These are phyloP conservation scores for Fregata magnificens DNA, from an alignment of 2,113 vertebrate genomes.

Conservation along the genomic window DNA sequence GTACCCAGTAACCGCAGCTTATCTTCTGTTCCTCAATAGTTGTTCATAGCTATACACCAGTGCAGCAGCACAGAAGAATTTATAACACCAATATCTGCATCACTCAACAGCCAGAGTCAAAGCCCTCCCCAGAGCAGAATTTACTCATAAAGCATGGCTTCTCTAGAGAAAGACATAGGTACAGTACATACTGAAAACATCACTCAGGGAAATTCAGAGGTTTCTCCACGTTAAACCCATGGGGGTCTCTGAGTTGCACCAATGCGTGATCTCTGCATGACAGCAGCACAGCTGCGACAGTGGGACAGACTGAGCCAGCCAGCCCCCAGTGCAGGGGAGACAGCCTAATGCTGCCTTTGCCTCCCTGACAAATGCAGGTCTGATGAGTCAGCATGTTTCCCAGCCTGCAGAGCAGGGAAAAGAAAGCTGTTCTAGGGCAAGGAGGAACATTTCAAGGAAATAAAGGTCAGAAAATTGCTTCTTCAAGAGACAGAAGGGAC, in stretches of 20 bases:
- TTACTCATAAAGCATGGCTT: neutral
- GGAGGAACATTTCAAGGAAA: neutral
- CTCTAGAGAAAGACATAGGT: neutral
- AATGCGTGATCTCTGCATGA: neutral
- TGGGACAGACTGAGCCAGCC: neutral
- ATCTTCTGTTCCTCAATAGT: neutral
- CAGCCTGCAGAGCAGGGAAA: neutral
- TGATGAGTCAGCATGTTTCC: neutral
- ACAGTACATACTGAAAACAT: neutral
- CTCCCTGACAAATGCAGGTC: neutral
- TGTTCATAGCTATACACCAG: neutral
- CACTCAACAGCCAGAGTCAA: neutral
- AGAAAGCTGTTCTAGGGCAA: neutral
- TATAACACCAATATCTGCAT: neutral
- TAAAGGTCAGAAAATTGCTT: neutral
- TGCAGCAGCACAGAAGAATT: neutral
- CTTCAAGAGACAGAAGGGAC: neutral
- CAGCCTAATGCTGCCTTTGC: neutral
- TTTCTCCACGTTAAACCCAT: neutral
- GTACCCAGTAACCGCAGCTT: neutral
- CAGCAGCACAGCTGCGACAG: neutral
- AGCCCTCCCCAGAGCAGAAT: neutral
- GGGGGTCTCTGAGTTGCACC: neutral
- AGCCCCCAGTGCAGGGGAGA: accelerated
- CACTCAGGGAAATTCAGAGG: neutral